These are phyloP conservation scores for Hirtodrosophila cameraria DNA, from an alignment of 2,888 invertebrate genomes.

Conservation along the genomic window DNA sequence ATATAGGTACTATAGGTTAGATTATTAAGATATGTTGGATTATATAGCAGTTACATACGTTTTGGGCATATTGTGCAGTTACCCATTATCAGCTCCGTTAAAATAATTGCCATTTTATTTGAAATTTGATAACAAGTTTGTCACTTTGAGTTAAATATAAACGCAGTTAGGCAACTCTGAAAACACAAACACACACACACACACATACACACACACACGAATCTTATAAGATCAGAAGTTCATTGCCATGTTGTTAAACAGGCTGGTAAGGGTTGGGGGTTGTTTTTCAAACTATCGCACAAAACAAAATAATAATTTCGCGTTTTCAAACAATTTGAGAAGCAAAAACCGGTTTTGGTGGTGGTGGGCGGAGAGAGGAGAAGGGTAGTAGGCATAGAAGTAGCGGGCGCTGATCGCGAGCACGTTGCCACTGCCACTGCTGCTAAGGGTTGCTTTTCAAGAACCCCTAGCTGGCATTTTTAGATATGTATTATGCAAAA, in stretches of 20 bases:
- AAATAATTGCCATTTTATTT: slow-evolving; percentile 30
- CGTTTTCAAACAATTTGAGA: slow-evolving; percentile 46
- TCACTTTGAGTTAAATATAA: not conserved
- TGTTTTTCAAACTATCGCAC: slow-evolving; percentile 34
- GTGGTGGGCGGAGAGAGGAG: slow-evolving; percentile 52
- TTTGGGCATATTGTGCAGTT: slow-evolving; percentile 47
- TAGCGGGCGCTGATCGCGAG: slow-evolving; percentile 46
- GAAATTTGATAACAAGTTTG: slow-evolving; percentile 4
- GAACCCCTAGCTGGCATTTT: slow-evolving; percentile 2
- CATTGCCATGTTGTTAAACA: slow-evolving; percentile 30
- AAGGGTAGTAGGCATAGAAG: slow-evolving; percentile 28
- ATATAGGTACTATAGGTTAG: too few relatives aligned
- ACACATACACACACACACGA: slow-evolving; percentile 2
- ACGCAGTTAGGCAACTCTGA: not conserved
- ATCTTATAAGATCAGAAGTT: slow-evolving; percentile 61
- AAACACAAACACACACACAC: slow-evolving; percentile 10
- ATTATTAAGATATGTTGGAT: not conserved
- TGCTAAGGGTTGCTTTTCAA: slow-evolving; percentile 39
- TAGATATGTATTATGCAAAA: not conserved
- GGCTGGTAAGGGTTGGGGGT: slow-evolving; percentile 63
- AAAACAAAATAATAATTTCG: slow-evolving; percentile 46
- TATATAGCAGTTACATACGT: slow-evolving; percentile 52
- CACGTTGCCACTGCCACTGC: not conserved
- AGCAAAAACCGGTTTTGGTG: slow-evolving; percentile 47
- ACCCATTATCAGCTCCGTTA: slow-evolving; percentile 28